phyloP scores from a whole-genome alignment of 2,888 invertebrate species.

The Apamea epomidion region DNA sequence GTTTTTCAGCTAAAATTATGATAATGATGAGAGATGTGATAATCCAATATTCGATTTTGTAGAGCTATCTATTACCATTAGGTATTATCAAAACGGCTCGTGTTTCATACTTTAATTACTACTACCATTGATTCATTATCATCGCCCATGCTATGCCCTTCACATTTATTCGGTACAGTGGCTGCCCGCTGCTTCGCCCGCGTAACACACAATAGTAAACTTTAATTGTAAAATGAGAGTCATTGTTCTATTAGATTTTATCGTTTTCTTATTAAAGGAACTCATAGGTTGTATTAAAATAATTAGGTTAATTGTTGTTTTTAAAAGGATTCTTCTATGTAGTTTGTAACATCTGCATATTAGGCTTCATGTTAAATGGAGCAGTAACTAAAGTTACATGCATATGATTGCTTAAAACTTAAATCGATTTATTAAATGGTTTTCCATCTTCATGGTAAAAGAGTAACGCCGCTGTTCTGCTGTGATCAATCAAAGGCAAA shows the following conservation, averaged over 20 bases:
- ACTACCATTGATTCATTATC: constrained; percentile 23
- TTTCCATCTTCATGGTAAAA: background rate
- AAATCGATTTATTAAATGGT: background rate
- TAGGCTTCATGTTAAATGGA: background rate
- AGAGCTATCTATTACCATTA: constrained; percentile 1
- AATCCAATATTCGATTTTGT: constrained; percentile 37
- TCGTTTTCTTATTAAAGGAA: background rate
- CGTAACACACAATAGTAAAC: constrained; percentile 15
- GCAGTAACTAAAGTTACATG: background rate
- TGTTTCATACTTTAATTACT: constrained; percentile 34
- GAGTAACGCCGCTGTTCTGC: background rate
- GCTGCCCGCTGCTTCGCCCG: background rate
- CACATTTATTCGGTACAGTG: constrained; percentile 37
- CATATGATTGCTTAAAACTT: background rate
- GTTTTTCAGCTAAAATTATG: too few species aligned
- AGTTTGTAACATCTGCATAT: background rate
- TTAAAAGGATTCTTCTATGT: background rate
- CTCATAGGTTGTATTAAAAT: background rate
- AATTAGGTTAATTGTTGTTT: background rate
- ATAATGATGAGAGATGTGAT: background rate
- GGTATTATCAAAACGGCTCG: constrained; percentile 10
- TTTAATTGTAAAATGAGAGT: constrained; percentile 1
- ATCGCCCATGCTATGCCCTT: constrained; percentile 38
- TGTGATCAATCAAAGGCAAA: background rate
- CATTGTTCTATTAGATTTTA: constrained; percentile 11